Evolutionary conservation across 2,888 invertebrate species (phyloP).

Genomic region (Hoplodrina blanda): DNA sequence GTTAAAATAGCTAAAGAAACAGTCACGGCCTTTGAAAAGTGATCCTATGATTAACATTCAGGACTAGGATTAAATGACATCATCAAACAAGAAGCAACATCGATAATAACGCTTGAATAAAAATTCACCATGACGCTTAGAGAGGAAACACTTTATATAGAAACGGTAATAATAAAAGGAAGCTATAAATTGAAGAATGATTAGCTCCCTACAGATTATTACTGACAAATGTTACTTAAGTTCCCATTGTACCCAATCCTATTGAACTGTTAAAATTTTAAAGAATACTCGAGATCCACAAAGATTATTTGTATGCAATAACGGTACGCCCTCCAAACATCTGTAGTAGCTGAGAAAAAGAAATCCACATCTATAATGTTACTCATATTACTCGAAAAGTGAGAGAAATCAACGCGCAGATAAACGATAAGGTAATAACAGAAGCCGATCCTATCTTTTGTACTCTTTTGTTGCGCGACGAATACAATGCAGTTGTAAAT

Average conservation of each 20-base stretch:
- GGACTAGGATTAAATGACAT: constrained; percentile 59
- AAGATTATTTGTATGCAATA: constrained; percentile 81
- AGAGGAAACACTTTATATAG: constrained; percentile 64
- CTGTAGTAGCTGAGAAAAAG: constrained; percentile 76
- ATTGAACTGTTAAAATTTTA: constrained; percentile 57
- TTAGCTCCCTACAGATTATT: constrained; percentile 64
- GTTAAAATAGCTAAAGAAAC: constrained; percentile 40
- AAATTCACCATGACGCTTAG: constrained; percentile 55
- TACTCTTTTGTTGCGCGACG: constrained; percentile 81
- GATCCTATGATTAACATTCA: constrained; percentile 59
- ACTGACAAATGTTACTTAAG: constrained; percentile 60
- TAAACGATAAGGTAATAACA: constrained; percentile 89
- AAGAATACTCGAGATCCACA: constrained; percentile 70
- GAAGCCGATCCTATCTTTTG: constrained; percentile 89
- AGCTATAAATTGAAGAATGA: constrained; percentile 67
- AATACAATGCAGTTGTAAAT: constrained; percentile 90
- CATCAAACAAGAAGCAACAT: constrained; percentile 48
- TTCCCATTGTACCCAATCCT: constrained; percentile 47
- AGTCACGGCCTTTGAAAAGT: constrained; percentile 51
- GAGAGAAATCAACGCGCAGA: constrained; percentile 86
- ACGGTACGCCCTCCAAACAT: constrained; percentile 88
- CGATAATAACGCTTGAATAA: constrained; percentile 54
- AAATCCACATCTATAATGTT: constrained; percentile 80
- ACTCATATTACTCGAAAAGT: constrained; percentile 86
- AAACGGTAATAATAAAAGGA: constrained; percentile 55